A percentile compares a stretch with the other conserved stretches of the same genome.
These are phyloP conservation scores for Melanostoma mellinum DNA, from an alignment of 2,888 invertebrate species.

Conservation along the genomic window DNA sequence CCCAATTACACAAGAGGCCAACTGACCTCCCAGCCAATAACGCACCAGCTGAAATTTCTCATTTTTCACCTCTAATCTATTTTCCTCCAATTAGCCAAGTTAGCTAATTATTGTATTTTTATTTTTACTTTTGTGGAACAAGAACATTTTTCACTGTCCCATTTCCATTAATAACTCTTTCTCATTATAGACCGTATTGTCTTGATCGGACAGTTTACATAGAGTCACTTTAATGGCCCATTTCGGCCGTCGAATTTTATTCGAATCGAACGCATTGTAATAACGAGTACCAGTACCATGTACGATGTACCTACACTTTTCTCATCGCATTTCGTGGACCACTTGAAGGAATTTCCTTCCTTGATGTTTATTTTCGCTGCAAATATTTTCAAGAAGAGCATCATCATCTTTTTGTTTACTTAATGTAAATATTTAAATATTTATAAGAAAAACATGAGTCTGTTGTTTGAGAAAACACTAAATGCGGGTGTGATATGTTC, in stretches of 20 bases:
- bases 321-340: not conserved
- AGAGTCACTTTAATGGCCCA: slow-evolving; percentile 18
- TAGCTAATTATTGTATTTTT: slow-evolving; percentile 27
- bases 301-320: not conserved
- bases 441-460: slow-evolving; percentile 79
- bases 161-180: slow-evolving; percentile 43
- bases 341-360: slow-evolving; percentile 36
- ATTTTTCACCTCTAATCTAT: slow-evolving; percentile 23
- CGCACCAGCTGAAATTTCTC: slow-evolving; percentile 37
- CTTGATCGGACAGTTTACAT: slow-evolving; percentile 30
- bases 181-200: slow-evolving; percentile 27
- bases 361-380: slow-evolving; percentile 63
- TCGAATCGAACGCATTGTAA: not conserved
- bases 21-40: not conserved
- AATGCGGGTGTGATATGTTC: slow-evolving; percentile 68
- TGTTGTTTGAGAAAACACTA: slow-evolving; percentile 80
- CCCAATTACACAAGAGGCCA: no score
- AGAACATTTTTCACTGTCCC: slow-evolving; percentile 45
- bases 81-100: slow-evolving; percentile 1
- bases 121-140: not conserved
- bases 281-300: slow-evolving; percentile 1
- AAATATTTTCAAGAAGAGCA: slow-evolving; percentile 72
- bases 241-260: slow-evolving; percentile 23
- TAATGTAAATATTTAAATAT: slow-evolving; percentile 81
- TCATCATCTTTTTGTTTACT: slow-evolving; percentile 77